Evolutionary conservation across 1,140 invertebrate genomes (phyloP).

Genomic region (Pantala flavescens): DNA sequence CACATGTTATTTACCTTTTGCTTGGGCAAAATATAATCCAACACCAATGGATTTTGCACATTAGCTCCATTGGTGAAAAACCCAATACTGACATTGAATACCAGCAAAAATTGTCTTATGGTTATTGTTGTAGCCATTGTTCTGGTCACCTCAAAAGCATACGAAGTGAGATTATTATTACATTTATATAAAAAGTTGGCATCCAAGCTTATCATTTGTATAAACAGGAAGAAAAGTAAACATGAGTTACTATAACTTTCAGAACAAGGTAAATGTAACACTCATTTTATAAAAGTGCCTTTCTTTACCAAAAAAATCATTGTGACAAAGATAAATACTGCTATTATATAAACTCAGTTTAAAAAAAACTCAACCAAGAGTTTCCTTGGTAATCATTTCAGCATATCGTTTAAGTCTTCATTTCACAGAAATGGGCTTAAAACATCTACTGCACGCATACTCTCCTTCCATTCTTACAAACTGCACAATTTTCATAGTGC

Average conservation of each 20-base stretch:
- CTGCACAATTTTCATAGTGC: background rate
- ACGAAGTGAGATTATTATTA: background rate
- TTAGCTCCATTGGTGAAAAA: background rate
- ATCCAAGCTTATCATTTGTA: conserved; percentile 7
- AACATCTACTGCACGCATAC: background rate
- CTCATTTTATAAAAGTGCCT: conserved; percentile 1
- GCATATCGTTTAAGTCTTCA: conserved; percentile 7
- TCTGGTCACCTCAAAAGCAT: background rate
- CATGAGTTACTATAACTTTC: background rate
- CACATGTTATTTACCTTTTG: background rate
- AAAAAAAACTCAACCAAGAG: background rate
- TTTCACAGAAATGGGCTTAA: conserved; percentile 9
- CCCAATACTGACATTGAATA: background rate
- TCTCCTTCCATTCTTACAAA: background rate
- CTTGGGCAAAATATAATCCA: background rate
- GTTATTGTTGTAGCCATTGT: background rate
- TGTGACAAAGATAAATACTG: conserved; percentile 6
- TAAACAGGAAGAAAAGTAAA: conserved; percentile 8
- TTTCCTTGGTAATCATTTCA: background rate
- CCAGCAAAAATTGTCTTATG: background rate
- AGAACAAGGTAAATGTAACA: conserved; percentile 7
- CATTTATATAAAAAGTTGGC: conserved; percentile 9
- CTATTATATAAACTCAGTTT: background rate
- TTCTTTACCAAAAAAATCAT: conserved; percentile 6
- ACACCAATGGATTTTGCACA: background rate